phyloP scores from a whole-genome alignment of 2,888 invertebrate species.

The Calliopum simillimum region DNA sequence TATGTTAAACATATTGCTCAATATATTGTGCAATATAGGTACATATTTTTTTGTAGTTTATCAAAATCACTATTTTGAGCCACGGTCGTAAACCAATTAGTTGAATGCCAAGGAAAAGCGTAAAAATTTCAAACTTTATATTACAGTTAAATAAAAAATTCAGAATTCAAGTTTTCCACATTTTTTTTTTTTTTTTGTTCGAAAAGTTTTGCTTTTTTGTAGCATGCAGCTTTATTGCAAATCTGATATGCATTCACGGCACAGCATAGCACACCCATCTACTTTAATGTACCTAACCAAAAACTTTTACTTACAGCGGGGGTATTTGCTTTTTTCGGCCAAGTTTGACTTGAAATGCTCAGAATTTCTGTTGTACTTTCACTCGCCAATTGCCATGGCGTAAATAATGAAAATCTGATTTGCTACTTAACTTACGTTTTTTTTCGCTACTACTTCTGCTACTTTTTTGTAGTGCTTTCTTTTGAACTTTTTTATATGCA shows the following conservation, averaged over 20 bases:
- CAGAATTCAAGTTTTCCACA: neutral
- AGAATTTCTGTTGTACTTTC: neutral
- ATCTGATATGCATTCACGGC: neutral
- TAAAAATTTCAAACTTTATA: neutral
- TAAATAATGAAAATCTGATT: constrained; percentile 42
- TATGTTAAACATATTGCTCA: too few species aligned
- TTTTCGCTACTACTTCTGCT: neutral
- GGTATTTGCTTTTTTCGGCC: neutral
- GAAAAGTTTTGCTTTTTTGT: neutral
- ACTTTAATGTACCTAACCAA: neutral
- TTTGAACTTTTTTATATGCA: neutral
- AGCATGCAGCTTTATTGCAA: neutral
- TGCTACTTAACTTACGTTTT: constrained; percentile 32
- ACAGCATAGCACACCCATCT: neutral
- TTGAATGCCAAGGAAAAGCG: neutral
- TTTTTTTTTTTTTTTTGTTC: constrained; percentile 5
- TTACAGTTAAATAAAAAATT: constrained; percentile 5
- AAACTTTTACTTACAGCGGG: neutral
- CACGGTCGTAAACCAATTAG: constrained; percentile 10
- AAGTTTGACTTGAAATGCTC: neutral
- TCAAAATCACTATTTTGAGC: neutral
- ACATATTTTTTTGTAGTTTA: too few species aligned
- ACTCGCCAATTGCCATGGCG: constrained; percentile 25
- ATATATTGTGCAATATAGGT: too few species aligned
- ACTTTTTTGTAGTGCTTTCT: constrained; percentile 1